Evolutionary conservation across 2,113 vertebrate genomes (phyloP).

Genomic region (cat (Felis catus)): DNA sequence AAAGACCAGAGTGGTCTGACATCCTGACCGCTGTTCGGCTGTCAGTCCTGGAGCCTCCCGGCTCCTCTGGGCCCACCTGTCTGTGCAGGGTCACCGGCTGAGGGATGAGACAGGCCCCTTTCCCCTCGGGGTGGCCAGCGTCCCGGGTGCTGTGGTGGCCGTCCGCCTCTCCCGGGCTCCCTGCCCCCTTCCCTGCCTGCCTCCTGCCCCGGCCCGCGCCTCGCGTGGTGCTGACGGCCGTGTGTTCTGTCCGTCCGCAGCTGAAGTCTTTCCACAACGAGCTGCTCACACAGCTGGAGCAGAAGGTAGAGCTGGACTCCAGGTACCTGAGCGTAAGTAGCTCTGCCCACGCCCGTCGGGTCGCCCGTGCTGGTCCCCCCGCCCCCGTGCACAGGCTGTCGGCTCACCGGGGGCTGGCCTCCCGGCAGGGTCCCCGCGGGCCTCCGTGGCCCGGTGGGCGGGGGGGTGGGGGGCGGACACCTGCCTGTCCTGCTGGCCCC

Average conservation of each 20-base stretch:
- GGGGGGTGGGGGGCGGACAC: accelerated
- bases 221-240: accelerated
- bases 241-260: slow-evolving; percentile 77
- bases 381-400: accelerated
- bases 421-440: background rate
- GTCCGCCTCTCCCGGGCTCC: accelerated
- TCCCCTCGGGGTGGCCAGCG: accelerated
- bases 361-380: accelerated
- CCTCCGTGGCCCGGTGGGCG: background rate
- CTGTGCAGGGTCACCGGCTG: too few species aligned
- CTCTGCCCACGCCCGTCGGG: accelerated
- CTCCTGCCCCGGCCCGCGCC: accelerated
- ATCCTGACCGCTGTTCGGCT: accelerated
- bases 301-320: slow-evolving; percentile 98
- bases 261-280: slow-evolving; percentile 98
- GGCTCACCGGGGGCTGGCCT: background rate
- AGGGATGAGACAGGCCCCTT: accelerated
- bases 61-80: accelerated
- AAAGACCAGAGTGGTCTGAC: accelerated
- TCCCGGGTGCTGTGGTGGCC: accelerated
- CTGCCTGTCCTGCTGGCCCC: accelerated
- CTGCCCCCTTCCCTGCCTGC: accelerated
- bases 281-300: slow-evolving; percentile 96
- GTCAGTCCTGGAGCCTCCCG: background rate
- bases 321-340: slow-evolving; percentile 96